Base-by-base conservation (phyloP, 2,888 invertebrate species). In the Eumacrocentrus americanus region DNA sequence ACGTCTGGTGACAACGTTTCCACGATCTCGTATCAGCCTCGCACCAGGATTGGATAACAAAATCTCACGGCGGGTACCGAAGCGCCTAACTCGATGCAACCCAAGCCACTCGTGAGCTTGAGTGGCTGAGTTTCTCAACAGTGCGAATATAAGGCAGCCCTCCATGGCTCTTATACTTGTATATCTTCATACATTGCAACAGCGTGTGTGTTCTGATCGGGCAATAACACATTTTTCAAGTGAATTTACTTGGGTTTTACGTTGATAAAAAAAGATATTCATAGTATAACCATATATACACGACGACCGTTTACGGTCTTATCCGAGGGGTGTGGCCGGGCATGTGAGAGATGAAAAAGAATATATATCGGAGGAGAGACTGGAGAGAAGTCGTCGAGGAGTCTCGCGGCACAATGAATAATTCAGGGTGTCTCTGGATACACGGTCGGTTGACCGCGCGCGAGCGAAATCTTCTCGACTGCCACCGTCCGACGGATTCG, bases 61-160 rank as follows among this genome's bases (percentile, higher is more conserved):
- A 67, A 69, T 76, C 75, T 74, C 73, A 74, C 74, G 75, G 60
- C 67, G 66, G 70, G 72, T 74, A 78, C 72, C 71, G 74, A 78
- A 73, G 74, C 78, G 76, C 72, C 66, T 77, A 79, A 79, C 75
- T 74, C 59, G 72, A 74, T 72, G 79, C 79, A 79, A 80, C 73
- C 72, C 72, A 74, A 78, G 72, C 77, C 74, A 79, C 73, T 77
- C 72, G 64, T 69, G 65, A 66, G 67, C 66, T 62, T 61, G 63
- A 65, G 61, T 66, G 62, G 34, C 34, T 53, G 12, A 2, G 14
- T 6, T 4, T 29, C 9, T 29, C 4, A 6, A 29, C 29, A 29
- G 29, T 29, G 29, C 9, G 29, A 29, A 29, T 9, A 29, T 9
- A 9, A 29, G 29, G 4, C 29, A 9, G 9, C 4, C 4, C 5